These are phyloP conservation scores for Scaptomyza polygonia DNA, from an alignment of 2,888 invertebrate genomes.

Conservation along the genomic window DNA sequence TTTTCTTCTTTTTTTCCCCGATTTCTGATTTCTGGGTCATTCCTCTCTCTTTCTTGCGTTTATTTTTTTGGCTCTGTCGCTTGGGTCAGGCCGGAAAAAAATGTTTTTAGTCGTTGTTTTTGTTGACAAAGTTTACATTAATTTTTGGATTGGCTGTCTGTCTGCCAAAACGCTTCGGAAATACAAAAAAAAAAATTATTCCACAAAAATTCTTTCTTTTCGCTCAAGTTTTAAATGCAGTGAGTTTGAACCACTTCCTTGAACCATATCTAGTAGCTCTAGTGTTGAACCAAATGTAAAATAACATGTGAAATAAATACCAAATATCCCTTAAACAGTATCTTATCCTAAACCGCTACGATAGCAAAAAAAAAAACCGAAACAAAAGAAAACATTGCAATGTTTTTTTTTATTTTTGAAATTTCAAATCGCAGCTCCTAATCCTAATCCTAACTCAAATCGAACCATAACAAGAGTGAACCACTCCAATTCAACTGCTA, in stretches of 20 bases:
- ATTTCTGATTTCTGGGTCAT: conserved; percentile 52
- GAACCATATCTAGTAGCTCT: too few relatives aligned
- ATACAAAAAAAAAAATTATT: too few relatives aligned
- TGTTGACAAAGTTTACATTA: conserved; percentile 1
- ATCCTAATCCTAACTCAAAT: background rate
- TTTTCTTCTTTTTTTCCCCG: background rate
- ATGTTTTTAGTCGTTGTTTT: background rate
- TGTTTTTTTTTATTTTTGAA: background rate
- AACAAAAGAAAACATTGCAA: background rate
- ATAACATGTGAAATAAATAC: too few relatives aligned
- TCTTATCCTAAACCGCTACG: background rate
- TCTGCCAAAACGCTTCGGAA: conserved; percentile 2
- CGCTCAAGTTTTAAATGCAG: too few relatives aligned
- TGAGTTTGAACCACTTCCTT: too few relatives aligned
- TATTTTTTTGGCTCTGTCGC: conserved; percentile 21
- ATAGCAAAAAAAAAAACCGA: background rate
- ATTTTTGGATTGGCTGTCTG: conserved; percentile 14
- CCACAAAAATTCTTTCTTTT: too few relatives aligned
- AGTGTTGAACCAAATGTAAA: too few relatives aligned
- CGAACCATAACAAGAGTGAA: background rate
- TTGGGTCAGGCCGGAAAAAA: conserved; percentile 27
- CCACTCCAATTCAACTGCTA: background rate
- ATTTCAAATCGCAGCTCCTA: background rate
- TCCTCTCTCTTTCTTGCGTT: conserved; percentile 2
- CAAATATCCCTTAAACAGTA: background rate